Conservation (phyloP, 2,113 vertebrate genomes). For the Castor canadensis region DNA sequence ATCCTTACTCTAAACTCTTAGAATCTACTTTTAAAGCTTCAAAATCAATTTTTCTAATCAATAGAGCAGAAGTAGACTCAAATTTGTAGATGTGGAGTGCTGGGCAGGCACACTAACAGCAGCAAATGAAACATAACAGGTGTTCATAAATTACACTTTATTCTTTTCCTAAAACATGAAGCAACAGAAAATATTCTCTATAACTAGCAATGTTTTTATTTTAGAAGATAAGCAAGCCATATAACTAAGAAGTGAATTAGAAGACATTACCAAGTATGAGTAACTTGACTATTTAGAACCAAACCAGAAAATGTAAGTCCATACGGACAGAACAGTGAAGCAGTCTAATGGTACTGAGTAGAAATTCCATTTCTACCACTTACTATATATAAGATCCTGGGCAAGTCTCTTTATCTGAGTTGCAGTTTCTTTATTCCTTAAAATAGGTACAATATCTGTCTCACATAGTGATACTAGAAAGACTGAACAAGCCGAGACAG, state of each 20-base stretch:
- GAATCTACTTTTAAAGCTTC: no score
- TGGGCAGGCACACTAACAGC: no score
- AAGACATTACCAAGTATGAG: conserved; percentile 40
- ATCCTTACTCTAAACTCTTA: no score
- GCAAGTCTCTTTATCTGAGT: conserved; percentile 25
- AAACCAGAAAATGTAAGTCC: neutral
- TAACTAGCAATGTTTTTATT: conserved; percentile 31
- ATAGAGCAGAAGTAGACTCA: no score
- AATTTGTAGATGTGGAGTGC: no score
- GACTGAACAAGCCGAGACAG: neutral
- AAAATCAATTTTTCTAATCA: no score
- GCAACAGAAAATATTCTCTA: conserved; percentile 39
- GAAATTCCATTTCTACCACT: conserved; percentile 34
- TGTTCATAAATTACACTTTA: conserved; percentile 17
- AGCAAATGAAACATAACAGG: no score
- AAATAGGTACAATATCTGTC: conserved; percentile 22
- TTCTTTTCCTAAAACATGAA: conserved; percentile 25
- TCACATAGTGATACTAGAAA: conserved; percentile 9
- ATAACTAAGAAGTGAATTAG: conserved; percentile 53
- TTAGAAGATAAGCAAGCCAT: conserved; percentile 51
- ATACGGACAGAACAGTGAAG: neutral
- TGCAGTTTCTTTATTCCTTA: conserved; percentile 38
- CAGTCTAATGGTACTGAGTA: neutral
- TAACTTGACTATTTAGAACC: conserved; percentile 1
- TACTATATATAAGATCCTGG: neutral